These are phyloP conservation scores for Sycophila sp. DNA, from an alignment of 1,140 invertebrate genomes.

Conservation along the genomic window DNA sequence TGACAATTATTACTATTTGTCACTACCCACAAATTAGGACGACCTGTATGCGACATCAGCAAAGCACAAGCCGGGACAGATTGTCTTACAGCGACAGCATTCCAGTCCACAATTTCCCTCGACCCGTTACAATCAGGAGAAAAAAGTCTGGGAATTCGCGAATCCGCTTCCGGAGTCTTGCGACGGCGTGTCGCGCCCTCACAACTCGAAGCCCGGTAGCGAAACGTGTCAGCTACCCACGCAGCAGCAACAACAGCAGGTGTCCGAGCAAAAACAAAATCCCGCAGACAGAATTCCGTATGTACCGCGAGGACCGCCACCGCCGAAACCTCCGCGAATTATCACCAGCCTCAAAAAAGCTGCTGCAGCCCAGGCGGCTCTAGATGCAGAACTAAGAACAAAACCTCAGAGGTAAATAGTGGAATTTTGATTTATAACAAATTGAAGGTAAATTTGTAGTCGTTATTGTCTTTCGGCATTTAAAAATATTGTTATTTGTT, in stretches of 20 bases:
- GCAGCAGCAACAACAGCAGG: constrained; percentile 40
- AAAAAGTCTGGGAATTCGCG: constrained; percentile 26
- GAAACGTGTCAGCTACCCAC: constrained; percentile 20
- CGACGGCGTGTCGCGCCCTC: neutral
- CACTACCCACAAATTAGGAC: constrained; percentile 22
- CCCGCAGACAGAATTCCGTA: constrained; percentile 51
- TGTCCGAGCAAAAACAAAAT: constrained; percentile 51
- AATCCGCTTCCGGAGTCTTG: neutral
- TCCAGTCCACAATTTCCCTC: constrained; percentile 57
- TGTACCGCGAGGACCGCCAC: constrained; percentile 48
- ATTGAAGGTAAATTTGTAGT: neutral
- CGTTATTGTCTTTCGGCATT: too few species aligned
- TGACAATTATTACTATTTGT: too few species aligned
- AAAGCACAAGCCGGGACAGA: neutral
- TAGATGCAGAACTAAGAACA: neutral
- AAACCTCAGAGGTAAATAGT: constrained; percentile 53
- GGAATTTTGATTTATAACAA: constrained; percentile 23
- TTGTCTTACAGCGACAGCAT: constrained; percentile 52
- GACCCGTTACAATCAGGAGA: neutral
- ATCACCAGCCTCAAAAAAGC: constrained; percentile 56
- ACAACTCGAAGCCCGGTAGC: constrained; percentile 30
- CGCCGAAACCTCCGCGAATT: constrained; percentile 59
- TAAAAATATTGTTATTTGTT: too few species aligned
- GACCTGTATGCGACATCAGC: constrained; percentile 17
- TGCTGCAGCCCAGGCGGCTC: constrained; percentile 22